A percentile compares a stretch with the other conserved stretches of the same genome.
Evolutionary conservation across 2,888 invertebrate species (phyloP).

Genomic region (Coelogynopora nodosa): DNA sequence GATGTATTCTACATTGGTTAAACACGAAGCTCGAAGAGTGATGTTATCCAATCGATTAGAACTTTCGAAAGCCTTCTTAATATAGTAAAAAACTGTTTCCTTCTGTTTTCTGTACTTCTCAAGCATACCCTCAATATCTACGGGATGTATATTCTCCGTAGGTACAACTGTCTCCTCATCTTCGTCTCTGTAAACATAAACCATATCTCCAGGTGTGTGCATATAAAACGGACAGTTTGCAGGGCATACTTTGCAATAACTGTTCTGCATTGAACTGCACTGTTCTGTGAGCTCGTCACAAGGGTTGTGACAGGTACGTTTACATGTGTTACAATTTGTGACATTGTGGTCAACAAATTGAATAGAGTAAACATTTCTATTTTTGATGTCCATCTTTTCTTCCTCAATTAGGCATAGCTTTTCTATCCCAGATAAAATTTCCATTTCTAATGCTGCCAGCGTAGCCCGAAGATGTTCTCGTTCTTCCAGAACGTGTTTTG

Average conservation of each 20-base stretch:
- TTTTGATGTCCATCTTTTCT: not conserved
- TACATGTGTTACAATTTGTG: not conserved
- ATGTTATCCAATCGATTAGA: not conserved
- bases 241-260: not conserved
- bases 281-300: not conserved
- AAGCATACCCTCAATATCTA: not conserved
- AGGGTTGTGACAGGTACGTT: not conserved
- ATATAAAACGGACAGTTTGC: not conserved
- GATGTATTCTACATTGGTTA: not conserved
- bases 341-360: not conserved
- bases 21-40: not conserved
- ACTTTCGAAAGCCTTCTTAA: not conserved
- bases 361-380: not conserved
- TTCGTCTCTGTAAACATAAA: not conserved
- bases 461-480: not conserved
- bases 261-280: not conserved
- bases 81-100: not conserved
- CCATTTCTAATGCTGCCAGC: not conserved
- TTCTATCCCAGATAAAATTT: not conserved
- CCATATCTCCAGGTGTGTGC: not conserved
- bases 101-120: not conserved
- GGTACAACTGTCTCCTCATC: not conserved
- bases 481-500: not conserved
- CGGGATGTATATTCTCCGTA: not conserved
- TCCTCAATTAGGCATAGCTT: not conserved